Evolutionary conservation across 2,113 vertebrate species (phyloP).

Genomic region (Brachypteracias leptosomus): DNA sequence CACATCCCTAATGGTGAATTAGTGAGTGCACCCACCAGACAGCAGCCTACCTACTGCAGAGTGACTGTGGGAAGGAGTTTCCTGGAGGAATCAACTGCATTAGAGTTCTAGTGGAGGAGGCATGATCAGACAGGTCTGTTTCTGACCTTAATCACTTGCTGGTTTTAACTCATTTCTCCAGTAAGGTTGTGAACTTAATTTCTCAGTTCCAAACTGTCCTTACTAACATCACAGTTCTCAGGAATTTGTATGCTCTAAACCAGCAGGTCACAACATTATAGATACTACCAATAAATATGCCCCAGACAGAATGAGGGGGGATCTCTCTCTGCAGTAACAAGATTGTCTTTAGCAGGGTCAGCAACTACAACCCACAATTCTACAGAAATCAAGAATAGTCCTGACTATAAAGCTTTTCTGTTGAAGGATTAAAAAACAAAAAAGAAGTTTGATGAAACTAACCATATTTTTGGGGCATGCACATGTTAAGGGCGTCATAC

Average conservation of each 20-base stretch:
- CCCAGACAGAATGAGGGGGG: not conserved
- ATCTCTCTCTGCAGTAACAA: not conserved
- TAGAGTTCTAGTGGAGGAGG: not conserved
- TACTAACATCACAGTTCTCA: not conserved
- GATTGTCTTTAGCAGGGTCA: not conserved
- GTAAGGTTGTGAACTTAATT: not conserved
- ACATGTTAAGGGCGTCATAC: rapidly evolving
- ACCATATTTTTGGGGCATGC: not conserved
- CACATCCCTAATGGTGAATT: not conserved
- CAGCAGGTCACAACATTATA: not conserved
- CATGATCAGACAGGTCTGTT: not conserved
- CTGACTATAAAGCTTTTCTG: not conserved
- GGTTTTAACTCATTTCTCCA: not conserved
- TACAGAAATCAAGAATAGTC: not conserved
- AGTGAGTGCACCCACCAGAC: not conserved
- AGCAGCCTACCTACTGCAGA: not conserved
- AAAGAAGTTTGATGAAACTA: not conserved
- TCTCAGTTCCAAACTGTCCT: not conserved
- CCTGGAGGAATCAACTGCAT: not conserved
- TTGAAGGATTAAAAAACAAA: not conserved
- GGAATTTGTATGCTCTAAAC: not conserved
- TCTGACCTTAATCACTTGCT: not conserved
- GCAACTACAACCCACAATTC: not conserved
- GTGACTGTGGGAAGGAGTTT: not conserved
- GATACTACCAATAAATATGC: not conserved